phyloP scores from a whole-genome alignment of 2,113 vertebrate species.

The Tricholaema leucomelas region DNA sequence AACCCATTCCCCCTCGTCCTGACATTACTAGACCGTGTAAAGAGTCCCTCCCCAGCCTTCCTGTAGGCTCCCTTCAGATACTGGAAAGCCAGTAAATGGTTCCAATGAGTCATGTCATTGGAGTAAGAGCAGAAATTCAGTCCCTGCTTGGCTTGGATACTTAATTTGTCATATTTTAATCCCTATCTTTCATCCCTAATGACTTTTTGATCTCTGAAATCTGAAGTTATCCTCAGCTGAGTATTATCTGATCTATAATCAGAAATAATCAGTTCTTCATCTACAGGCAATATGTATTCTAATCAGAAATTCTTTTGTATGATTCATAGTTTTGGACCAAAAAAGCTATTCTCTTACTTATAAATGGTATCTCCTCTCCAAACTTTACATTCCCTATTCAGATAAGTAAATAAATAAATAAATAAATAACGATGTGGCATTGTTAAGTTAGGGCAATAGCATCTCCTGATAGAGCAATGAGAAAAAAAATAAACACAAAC shows the following conservation, averaged over 20 bases:
- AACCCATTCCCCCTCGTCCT: too few relatives aligned
- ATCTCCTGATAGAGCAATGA: background rate
- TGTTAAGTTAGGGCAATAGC: background rate
- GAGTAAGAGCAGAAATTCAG: background rate
- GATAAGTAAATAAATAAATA: background rate
- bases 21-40: too few relatives aligned
- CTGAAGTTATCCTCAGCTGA: background rate
- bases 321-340: background rate
- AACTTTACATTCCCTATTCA: background rate
- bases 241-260: conserved; percentile 25
- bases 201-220: conserved; percentile 26
- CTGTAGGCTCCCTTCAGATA: too few relatives aligned
- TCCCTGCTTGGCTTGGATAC: background rate
- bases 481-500: rapidly evolving
- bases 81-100: too few relatives aligned
- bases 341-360: background rate
- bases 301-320: background rate
- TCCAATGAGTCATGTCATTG: background rate
- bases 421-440: background rate
- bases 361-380: background rate
- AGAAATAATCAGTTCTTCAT: background rate
- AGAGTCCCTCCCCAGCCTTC: too few relatives aligned
- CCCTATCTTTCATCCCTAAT: background rate
- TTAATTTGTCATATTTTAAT: background rate
- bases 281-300: conserved; percentile 12